Conservation (phyloP, 2,113 vertebrate species). For the Tichodroma muraria region DNA sequence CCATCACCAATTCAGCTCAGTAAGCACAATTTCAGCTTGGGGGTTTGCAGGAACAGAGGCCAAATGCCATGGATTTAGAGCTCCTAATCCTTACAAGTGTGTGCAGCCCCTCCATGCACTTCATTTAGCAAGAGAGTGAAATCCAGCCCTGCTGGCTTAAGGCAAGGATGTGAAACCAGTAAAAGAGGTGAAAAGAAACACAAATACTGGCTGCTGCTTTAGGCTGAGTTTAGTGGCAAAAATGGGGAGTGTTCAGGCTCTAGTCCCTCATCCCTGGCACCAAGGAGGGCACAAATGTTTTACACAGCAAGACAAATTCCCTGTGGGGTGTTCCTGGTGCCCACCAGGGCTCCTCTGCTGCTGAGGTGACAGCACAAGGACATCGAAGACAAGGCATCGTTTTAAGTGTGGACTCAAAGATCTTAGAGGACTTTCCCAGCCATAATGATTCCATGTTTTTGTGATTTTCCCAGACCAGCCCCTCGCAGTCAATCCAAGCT, state of each 20-base stretch:
- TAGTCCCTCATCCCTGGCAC: not conserved
- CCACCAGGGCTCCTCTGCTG: not conserved
- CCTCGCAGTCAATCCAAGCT: not conserved
- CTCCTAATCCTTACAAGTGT: not conserved
- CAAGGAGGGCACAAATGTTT: not conserved
- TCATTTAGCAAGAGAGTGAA: not conserved
- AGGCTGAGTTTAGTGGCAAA: not conserved
- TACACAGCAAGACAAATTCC: accelerated
- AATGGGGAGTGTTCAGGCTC: not conserved
- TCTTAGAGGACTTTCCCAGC: not conserved
- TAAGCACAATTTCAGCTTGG: not conserved
- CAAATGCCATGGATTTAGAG: not conserved
- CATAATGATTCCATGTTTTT: not conserved
- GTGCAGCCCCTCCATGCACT: not conserved
- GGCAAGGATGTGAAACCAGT: not conserved
- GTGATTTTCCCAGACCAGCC: not conserved
- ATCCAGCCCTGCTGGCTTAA: not conserved
- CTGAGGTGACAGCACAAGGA: not conserved
- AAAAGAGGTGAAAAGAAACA: not conserved
- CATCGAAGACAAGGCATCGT: accelerated
- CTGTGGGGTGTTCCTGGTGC: accelerated
- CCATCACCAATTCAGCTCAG: accelerated
- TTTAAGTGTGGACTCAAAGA: not conserved
- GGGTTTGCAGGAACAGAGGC: not conserved
- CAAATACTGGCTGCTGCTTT: not conserved